Evolutionary conservation across 2,113 vertebrate species (phyloP), one percentile per base, ranked within the genome.

Genomic region (Platysternon megacephalum): DNA sequence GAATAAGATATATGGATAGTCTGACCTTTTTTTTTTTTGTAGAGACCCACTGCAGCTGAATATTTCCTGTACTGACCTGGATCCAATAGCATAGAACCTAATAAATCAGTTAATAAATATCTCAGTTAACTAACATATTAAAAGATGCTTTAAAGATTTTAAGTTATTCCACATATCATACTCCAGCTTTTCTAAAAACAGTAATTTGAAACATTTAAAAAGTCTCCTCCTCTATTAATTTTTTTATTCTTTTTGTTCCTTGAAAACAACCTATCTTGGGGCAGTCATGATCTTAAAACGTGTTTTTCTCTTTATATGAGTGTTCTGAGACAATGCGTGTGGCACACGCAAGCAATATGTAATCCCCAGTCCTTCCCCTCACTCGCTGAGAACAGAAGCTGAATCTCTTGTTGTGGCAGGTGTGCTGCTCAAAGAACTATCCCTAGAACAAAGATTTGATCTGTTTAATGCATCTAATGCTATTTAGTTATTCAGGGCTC

Each of bases 101-200:
- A 96, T 97, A 90, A 79, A 97, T 96, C 94, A 97, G 86, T 95
- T 97, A 96, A 93, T 93, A 90, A 61, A 28, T 93, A 93, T 97
- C 93, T 97, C 93, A 93, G 85, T 94, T 97, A 97, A 98, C 90
- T 97, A 89, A 97, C 96, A 96, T 96, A 96, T 94, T 97, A 98
- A 90, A 94, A 93, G 97, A 97, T 98, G 91, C 90, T 96, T 88
- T 97, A 91, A 97, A 97, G 91, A 96, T 95, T 94, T 96, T 86
- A 96, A 79, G 22, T 94, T 97, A 97, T 94, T 96, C 90, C 96
- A 93, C 85, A 93, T 78, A 94, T 93, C 89, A 95, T 93, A 82
- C 86, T 97, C 93, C 87, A 96, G 10, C 35, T 95, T 89, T 95
- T 93, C 86, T 94, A 95, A 95, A 39, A 97, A 95, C 94, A 86